Evolutionary conservation across 1,140 invertebrate species (phyloP).

Genomic region (Drosophila ficusphila): DNA sequence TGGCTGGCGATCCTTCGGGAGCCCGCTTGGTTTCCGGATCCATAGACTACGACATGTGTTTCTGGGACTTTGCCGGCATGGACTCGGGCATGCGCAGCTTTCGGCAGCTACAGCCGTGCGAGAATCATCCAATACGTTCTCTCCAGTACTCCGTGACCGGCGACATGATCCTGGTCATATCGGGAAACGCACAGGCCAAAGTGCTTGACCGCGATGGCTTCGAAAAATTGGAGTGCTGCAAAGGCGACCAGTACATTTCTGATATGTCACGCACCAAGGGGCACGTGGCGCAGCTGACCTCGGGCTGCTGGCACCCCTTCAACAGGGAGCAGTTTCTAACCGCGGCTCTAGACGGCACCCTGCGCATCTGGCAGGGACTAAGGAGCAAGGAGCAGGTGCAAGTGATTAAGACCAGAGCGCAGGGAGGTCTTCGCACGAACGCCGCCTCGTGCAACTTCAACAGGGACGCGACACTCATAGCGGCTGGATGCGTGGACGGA

Average conservation of each 20-base stretch:
- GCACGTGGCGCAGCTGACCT: constrained; percentile 95
- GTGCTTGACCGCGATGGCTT: constrained; percentile 98
- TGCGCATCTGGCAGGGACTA: constrained; percentile 95
- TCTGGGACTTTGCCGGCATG: constrained; percentile 99
- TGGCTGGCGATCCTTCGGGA: constrained; percentile 96
- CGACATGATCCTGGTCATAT: constrained; percentile 96
- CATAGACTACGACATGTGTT: constrained; percentile 97
- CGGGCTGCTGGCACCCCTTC: constrained; percentile 97
- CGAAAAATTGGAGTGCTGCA: constrained; percentile 97
- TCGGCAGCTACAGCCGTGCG: constrained; percentile 95
- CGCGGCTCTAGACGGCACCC: constrained; percentile 95
- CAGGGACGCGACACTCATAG: constrained; percentile 94
- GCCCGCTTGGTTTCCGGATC: constrained; percentile 96
- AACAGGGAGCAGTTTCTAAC: constrained; percentile 97
- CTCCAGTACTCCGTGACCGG: constrained; percentile 97
- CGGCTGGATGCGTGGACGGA: constrained; percentile 96
- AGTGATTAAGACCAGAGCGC: constrained; percentile 95
- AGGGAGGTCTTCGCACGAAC: constrained; percentile 94
- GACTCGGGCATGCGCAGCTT: constrained; percentile 95
- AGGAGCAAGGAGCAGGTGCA: constrained; percentile 90
- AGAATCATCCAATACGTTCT: constrained; percentile 96
- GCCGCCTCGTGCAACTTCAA: constrained; percentile 94
- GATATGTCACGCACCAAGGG: constrained; percentile 98
- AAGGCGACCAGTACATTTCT: constrained; percentile 98
- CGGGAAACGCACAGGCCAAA: constrained; percentile 96